A percentile compares a stretch with the other conserved stretches of the same genome.
Evolutionary conservation across 2,113 vertebrate genomes (phyloP).

Genomic region (Setophaga petechia): DNA sequence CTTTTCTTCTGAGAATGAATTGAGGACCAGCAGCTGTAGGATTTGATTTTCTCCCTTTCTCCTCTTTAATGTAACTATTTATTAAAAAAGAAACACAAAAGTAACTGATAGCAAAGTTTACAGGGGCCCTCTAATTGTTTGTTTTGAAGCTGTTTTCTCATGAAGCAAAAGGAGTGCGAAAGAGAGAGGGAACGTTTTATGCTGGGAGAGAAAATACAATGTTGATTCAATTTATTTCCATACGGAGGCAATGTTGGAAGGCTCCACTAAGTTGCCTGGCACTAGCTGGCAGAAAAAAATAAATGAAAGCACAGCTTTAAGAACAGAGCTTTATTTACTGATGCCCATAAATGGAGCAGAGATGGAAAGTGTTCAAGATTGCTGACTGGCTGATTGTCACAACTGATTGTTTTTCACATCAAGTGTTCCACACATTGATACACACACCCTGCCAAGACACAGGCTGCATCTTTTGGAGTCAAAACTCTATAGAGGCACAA

Average conservation of each 20-base stretch:
- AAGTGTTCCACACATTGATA: neutral
- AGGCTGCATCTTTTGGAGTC: neutral
- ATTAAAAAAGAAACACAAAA: neutral
- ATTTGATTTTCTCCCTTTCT: neutral
- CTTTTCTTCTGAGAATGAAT: neutral
- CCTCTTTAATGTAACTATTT: neutral
- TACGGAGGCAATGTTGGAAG: neutral
- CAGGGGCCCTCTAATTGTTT: neutral
- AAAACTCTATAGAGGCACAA: neutral
- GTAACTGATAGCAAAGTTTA: neutral
- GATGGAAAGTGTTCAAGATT: slow-evolving; percentile 37
- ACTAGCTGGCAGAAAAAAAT: slow-evolving; percentile 53
- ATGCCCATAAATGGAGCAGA: slow-evolving; percentile 44
- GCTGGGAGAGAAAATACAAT: neutral
- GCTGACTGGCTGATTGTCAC: slow-evolving; percentile 28
- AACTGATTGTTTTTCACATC: slow-evolving; percentile 42
- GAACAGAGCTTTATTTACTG: slow-evolving; percentile 49
- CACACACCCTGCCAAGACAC: neutral
- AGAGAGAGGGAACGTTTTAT: neutral
- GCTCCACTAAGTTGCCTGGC: slow-evolving; percentile 32
- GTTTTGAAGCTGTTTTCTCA: neutral
- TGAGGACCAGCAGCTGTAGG: neutral
- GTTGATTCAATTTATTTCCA: slow-evolving; percentile 24
- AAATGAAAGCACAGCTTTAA: slow-evolving; percentile 40
- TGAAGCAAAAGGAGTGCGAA: neutral